Evolutionary conservation across 2,113 vertebrate species (phyloP).

Genomic region (Charina bottae): DNA sequence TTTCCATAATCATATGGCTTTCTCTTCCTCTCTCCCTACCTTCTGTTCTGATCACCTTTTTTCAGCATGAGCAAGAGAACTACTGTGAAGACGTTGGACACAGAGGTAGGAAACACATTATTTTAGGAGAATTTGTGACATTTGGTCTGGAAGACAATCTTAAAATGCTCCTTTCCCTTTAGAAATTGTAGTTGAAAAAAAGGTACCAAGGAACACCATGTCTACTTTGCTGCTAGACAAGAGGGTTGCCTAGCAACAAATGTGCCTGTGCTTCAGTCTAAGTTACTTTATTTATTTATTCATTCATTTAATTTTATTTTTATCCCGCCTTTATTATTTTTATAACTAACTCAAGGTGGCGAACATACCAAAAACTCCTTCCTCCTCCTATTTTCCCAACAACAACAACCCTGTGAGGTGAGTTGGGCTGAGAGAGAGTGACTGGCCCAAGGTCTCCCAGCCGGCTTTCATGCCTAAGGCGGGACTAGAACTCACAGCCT

Average conservation of each 20-base stretch:
- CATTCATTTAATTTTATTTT: no score
- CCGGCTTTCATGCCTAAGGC: no score
- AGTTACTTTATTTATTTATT: no score
- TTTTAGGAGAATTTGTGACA: neutral
- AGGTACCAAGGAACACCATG: neutral
- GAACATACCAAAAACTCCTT: no score
- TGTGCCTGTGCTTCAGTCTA: neutral
- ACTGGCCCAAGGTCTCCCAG: no score
- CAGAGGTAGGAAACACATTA: neutral
- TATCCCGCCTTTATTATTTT: no score
- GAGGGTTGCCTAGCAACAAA: conserved; percentile 28
- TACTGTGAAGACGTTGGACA: neutral
- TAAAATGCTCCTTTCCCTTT: no score
- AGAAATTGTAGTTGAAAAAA: neutral
- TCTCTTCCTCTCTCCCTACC: neutral
- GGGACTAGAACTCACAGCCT: no score
- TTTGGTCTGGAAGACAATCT: neutral
- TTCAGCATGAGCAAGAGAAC: neutral
- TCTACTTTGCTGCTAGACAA: conserved; percentile 13
- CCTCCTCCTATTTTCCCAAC: no score
- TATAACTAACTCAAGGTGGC: no score
- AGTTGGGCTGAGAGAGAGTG: no score
- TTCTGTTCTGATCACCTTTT: neutral
- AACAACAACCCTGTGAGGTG: no score
- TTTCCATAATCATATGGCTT: neutral